Evolutionary conservation across 2,797 vertebrate genomes (phyloP), one percentile per base, ranked within the genome.

Genomic region (Oreortyx pictus): DNA sequence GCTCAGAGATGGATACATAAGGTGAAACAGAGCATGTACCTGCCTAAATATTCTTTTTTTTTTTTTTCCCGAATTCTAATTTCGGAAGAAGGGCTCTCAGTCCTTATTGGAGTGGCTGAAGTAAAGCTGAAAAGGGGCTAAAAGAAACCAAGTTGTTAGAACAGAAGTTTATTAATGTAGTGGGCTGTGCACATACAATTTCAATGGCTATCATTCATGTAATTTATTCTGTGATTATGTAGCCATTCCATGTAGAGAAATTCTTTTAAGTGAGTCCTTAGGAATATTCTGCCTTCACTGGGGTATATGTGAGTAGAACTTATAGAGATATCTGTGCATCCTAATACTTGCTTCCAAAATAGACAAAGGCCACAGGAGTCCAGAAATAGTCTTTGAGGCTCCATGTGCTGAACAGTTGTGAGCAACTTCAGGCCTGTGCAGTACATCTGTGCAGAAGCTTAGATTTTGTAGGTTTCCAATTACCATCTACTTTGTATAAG

Each of bases 211-310:
- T 86, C 47, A 17, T 77, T 95, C 87, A 90, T 10, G 6, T 95
- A 12, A 67, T 79, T 90, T 94, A 82, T 73, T 62, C 41, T 79
- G 16, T 66, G 81, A 41, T 82, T 76, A 16, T 65, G 60, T 37
- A 79, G 67, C 87, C 29, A 31, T 77, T 89, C 84, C 83, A 3
- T 46, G 20, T 50, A 60, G 59, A 75, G 80, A 94, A 87, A 71
- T 94, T 96, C 59, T 71, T 94, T 92, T 59, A 87, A 86, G 72
- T 57, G 61, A 92, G 62, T 76, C 59, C n/a, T 81, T 95, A 71
- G 54, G 60, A 91, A 93, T 89, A 90, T 94, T 86, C 93, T 95
- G 47, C 56, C 41, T 93, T 93, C 46, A 41, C 94, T 96, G 79
- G 44, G 31, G 15, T 70, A 14, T 81, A 71, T 12, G 2, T 89